These are phyloP conservation scores for Erebia aethiops DNA, from an alignment of 2,888 invertebrate species.

Conservation along the genomic window DNA sequence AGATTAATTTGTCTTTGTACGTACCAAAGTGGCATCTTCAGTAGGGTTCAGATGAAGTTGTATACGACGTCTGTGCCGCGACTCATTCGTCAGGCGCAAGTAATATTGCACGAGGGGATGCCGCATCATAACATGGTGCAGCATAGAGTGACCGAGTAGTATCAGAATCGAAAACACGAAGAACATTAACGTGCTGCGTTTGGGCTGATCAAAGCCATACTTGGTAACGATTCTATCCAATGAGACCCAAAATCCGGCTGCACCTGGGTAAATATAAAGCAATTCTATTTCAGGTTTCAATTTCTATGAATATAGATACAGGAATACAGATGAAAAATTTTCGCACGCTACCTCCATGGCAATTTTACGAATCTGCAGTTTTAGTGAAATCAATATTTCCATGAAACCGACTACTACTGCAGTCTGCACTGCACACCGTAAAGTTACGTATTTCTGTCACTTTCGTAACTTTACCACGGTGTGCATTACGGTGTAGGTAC, in stretches of 20 bases:
- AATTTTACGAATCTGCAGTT: no score
- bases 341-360: no score
- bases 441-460: no score
- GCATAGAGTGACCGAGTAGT: constrained; percentile 88
- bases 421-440: no score
- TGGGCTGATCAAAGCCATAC: constrained; percentile 88
- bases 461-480: no score
- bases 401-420: no score
- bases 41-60: constrained; percentile 91
- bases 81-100: constrained; percentile 88
- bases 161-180: constrained; percentile 91
- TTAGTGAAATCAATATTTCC: no score
- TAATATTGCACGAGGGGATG: constrained; percentile 93
- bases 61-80: constrained; percentile 89
- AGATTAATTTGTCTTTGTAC: neutral
- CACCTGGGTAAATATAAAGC: constrained; percentile 77
- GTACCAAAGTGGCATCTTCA: constrained; percentile 91
- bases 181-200: constrained; percentile 93
- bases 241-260: constrained; percentile 94
- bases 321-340: no score
- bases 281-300: neutral
- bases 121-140: constrained; percentile 90
- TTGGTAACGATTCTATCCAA: constrained; percentile 93
- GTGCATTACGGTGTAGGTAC: no score
- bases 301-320: neutral